Conservation (phyloP, 2,888 invertebrate genomes). For the Harmothoe impar region DNA sequence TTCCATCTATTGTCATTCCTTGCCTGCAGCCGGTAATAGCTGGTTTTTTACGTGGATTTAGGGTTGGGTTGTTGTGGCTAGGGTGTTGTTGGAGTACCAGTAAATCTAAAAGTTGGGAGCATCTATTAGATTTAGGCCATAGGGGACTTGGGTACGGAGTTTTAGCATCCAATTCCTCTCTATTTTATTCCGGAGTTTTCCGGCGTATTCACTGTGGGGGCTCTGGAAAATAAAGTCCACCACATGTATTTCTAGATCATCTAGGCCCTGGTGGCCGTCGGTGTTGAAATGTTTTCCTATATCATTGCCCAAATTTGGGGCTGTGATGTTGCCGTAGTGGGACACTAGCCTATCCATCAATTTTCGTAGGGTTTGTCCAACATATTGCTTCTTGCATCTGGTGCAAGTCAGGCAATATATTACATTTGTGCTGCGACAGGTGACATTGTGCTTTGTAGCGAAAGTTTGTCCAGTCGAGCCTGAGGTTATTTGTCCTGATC, state of each 20-base stretch:
- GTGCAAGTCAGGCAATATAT: not conserved
- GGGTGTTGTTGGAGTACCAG: no score
- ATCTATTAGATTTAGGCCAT: not conserved
- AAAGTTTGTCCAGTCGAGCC: not conserved
- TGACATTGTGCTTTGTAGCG: not conserved
- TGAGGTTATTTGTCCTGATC: not conserved
- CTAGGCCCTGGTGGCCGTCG: not conserved
- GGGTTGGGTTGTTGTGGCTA: no score
- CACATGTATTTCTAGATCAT: no score
- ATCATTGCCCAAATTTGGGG: not conserved
- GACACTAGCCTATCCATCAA: not conserved
- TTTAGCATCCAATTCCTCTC: no score
- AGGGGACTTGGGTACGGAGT: no score
- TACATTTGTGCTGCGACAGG: not conserved
- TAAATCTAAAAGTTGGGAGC: not conserved
- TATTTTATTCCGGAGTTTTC: no score
- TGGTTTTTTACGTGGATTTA: no score
- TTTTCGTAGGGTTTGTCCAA: not conserved
- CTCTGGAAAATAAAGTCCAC: no score
- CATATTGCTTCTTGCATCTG: not conserved
- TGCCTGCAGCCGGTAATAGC: no score
- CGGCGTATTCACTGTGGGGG: no score
- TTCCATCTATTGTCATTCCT: no score
- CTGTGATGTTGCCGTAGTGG: not conserved
- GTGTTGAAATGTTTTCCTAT: conserved; percentile 13